A percentile compares a stretch with the other conserved stretches of the same genome.
phyloP scores from a whole-genome alignment of 2,797 vertebrate genomes.

The Cercopithecus petaurista region DNA sequence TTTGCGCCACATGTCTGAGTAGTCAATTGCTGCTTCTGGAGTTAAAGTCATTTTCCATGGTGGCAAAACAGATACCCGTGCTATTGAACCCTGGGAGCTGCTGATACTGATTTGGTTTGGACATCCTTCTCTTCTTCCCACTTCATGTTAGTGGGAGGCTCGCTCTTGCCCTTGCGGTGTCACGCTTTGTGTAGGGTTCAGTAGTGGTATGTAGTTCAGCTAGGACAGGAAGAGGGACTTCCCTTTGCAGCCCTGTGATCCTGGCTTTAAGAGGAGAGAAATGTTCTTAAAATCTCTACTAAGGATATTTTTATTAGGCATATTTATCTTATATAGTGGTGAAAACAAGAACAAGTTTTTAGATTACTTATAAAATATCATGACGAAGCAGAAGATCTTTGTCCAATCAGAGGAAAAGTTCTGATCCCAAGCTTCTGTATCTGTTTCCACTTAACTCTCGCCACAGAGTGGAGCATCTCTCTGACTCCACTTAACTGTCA shows the following conservation, averaged over 20 bases:
- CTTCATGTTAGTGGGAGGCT: not conserved
- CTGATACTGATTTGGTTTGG: not conserved
- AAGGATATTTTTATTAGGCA: not conserved
- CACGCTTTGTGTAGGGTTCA: not conserved
- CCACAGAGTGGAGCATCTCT: not conserved
- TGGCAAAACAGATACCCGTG: not conserved
- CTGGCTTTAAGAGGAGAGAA: not conserved
- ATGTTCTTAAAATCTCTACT: not conserved
- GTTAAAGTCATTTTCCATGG: not conserved
- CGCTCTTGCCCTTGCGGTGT: not conserved
- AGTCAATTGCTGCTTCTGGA: not conserved
- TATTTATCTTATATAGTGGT: not conserved
- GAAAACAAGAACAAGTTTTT: not conserved
- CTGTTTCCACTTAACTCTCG: not conserved
- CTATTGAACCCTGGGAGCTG: not conserved
- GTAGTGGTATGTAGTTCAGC: not conserved
- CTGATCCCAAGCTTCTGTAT: not conserved
- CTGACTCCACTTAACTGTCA: not conserved
- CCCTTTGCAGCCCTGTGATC: not conserved
- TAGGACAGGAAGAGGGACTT: not conserved
- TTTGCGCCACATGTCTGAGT: not conserved
- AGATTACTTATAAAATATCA: not conserved
- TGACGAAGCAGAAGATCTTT: not conserved
- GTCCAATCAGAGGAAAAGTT: not conserved
- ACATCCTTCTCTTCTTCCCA: not conserved